A percentile compares a stretch with the other conserved stretches of the same genome.
phyloP scores from a whole-genome alignment of 2,888 invertebrate species.

The Galeopsomyia nigrocyanea region DNA sequence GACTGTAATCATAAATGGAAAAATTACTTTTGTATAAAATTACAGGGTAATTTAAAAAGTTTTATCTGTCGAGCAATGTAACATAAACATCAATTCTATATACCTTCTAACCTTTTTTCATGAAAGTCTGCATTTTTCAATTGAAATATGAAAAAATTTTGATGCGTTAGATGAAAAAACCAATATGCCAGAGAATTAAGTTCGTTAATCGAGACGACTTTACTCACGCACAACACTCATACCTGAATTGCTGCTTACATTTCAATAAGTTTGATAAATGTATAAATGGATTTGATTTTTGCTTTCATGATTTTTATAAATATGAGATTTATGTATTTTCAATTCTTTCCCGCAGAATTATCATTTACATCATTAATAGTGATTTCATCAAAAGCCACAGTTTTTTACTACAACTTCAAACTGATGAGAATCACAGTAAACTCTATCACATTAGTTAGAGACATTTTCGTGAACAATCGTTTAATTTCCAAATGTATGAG shows the following conservation, averaged over 20 bases:
- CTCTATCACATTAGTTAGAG: conserved; percentile 37
- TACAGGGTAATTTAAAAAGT: conserved; percentile 4
- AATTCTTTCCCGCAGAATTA: conserved; percentile 2
- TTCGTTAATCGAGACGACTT: conserved; percentile 29
- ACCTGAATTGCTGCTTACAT: conserved; percentile 30
- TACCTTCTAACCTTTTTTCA: too few species aligned
- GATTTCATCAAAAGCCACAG: conserved; percentile 23
- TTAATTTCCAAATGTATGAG: neutral
- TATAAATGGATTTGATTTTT: conserved; percentile 8
- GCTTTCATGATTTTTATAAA: conserved; percentile 10
- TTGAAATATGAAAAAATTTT: conserved; percentile 39
- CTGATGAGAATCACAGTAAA: conserved; percentile 38
- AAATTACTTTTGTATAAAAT: too few species aligned
- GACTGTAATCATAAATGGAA: too few species aligned
- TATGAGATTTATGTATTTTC: neutral
- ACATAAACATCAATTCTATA: too few species aligned
- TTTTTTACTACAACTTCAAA: conserved; percentile 20
- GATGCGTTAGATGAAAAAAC: conserved; percentile 43
- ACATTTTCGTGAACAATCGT: conserved; percentile 9
- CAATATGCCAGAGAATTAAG: conserved; percentile 47
- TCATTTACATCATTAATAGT: conserved; percentile 17
- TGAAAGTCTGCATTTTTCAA: conserved; percentile 30
- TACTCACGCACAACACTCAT: conserved; percentile 26
- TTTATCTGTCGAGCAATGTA: neutral
- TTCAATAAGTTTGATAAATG: conserved; percentile 20